phyloP scores from a whole-genome alignment of 2,113 vertebrate genomes.

The Saccopteryx bilineata region DNA sequence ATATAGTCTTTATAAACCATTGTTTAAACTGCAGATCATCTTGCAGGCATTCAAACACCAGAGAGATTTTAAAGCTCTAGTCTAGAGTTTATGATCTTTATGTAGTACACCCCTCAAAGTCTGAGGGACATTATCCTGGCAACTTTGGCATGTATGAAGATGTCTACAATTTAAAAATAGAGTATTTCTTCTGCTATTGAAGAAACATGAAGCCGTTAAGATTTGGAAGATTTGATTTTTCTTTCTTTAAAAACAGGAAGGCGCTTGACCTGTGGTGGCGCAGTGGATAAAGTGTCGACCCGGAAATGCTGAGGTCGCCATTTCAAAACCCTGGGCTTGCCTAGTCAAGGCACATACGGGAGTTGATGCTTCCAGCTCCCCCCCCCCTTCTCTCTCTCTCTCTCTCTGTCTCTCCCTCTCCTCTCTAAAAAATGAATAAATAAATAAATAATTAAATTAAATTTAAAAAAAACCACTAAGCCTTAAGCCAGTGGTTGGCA shows the following conservation, averaged over 20 bases:
- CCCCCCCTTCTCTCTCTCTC: no score
- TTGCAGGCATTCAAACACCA: not conserved
- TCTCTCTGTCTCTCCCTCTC: no score
- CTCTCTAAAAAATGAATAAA: no score
- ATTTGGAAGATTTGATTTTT: not conserved
- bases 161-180: conserved; percentile 21
- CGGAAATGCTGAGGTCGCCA: no score
- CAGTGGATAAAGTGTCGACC: no score
- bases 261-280: no score
- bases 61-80: conserved; percentile 44
- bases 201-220: not conserved
- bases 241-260: conserved; percentile 29
- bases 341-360: no score
- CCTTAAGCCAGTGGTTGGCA: no score
- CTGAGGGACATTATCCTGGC: not conserved
- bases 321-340: no score
- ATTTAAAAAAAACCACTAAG: no score
- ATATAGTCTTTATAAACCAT: not conserved
- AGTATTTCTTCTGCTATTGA: not conserved
- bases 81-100: not conserved
- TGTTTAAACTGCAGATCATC: not conserved
- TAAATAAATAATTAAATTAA: no score
- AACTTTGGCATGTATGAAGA: not conserved
- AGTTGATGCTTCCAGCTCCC: no score
- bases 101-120: not conserved